Percentiles rank a stretch among this genome's conserved stretches.
Evolutionary conservation across 1,140 invertebrate species (phyloP).

Genomic region (Hycleus phaleratus): DNA sequence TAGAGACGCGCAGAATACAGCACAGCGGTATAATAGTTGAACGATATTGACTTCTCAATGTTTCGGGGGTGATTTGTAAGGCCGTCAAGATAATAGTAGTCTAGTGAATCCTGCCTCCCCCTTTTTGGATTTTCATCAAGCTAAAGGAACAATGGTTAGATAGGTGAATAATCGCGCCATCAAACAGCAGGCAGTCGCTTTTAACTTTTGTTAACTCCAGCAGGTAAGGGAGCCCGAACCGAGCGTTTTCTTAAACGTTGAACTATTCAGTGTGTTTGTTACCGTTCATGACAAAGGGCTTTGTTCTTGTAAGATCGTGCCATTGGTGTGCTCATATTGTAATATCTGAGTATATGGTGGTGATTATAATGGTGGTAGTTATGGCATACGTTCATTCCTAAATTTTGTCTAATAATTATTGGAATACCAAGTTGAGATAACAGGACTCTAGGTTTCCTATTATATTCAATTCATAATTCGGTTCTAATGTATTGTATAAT

Average conservation of each 20-base stretch:
- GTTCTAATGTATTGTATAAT: constrained; percentile 28
- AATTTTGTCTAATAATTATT: too few relatives aligned
- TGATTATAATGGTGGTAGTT: too few relatives aligned
- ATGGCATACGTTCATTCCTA: too few relatives aligned
- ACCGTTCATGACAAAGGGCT: too few relatives aligned
- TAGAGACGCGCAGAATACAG: background rate
- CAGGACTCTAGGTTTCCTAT: constrained; percentile 14
- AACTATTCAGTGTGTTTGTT: too few relatives aligned
- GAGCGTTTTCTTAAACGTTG: background rate
- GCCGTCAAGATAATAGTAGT: constrained; percentile 16
- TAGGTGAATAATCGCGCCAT: constrained; percentile 22
- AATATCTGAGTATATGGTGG: too few relatives aligned
- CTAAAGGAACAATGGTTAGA: constrained; percentile 22
- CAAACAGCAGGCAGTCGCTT: constrained; percentile 11
- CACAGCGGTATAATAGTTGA: constrained; percentile 21
- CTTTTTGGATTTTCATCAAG: constrained; percentile 22
- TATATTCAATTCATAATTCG: constrained; percentile 28
- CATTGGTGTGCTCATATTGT: too few relatives aligned
- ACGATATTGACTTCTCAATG: constrained; percentile 27
- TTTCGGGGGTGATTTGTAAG: constrained; percentile 23
- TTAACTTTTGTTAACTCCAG: background rate
- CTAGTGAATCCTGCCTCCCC: constrained; percentile 4
- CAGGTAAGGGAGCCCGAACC: constrained; percentile 3
- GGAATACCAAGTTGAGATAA: constrained; percentile 4
- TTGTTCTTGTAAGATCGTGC: too few relatives aligned